Base-by-base conservation (phyloP, 1,140 invertebrate species). In the Zophobas atratus region DNA sequence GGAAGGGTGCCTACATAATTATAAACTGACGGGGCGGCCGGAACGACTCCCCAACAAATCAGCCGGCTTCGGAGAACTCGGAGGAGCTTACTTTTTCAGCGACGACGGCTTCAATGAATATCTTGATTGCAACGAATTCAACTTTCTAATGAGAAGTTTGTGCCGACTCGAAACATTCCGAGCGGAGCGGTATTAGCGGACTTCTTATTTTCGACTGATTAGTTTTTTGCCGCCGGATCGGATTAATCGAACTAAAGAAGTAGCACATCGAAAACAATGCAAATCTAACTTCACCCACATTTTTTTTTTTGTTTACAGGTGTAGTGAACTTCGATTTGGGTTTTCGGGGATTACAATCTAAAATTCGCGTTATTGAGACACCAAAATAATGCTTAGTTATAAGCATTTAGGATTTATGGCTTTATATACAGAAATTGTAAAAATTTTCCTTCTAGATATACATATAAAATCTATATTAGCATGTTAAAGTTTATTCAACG, bases 111-210 rank as follows among this genome's bases (percentile, higher is more conserved):
- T 63, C 6, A 63, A 63, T 63, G 57, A 63, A 63, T 63, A 41
- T 63, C 57, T 63, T 63, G 57, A 63, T 63, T 63, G 57, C 57
- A 63, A 63, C 57, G 57, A 63, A 63, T 63, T 63, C 57, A 63
- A 63, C 57, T 63, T 63, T 63, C 57, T 63, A 63, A 63, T 63
- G 57, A 63, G 57, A 63, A 63, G 57, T 63, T 63, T 63, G 5
- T 63, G 57, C 36, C 32, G 57, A 63, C 6, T 39, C 36, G 57
- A 63, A 63, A 63, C 57, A 63, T 63, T 63, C 39, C 39, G 35
- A 6, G 1, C 57, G 6, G 57, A 2, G n/a, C 57, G 39, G 57
- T 36, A 63, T 63, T 39, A 63, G 39, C 57, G 57, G 39, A 63
- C 36, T 60, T 35, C 56, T 36, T 60, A 6, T 32, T 8, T 34